A percentile compares a stretch with the other conserved stretches of the same genome.
phyloP scores from a whole-genome alignment of 1,140 invertebrate genomes.

The Pinna nobilis region DNA sequence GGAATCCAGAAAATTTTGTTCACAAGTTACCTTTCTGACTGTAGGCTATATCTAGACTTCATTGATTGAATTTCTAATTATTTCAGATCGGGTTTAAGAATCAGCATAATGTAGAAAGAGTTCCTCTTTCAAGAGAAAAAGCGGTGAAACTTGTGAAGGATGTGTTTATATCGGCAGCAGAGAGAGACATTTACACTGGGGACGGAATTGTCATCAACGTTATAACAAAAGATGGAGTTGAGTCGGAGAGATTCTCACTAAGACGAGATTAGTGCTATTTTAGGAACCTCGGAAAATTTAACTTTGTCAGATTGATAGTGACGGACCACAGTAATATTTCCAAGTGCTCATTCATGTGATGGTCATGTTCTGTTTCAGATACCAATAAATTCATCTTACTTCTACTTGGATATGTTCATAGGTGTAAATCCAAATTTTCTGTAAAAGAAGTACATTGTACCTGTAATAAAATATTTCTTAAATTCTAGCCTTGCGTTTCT shows the following conservation, averaged over 20 bases:
- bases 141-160: constrained; percentile 93
- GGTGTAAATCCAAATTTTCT: too few relatives aligned
- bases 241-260: constrained; percentile 66
- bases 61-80: constrained; percentile 21
- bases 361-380: too few relatives aligned
- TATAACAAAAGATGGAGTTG: constrained; percentile 91
- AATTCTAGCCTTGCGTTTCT: too few relatives aligned
- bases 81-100: constrained; percentile 89
- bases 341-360: not conserved
- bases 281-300: not conserved
- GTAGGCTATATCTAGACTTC: not conserved
- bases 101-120: constrained; percentile 80
- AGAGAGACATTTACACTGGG: constrained; percentile 97
- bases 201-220: constrained; percentile 92
- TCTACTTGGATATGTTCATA: too few relatives aligned
- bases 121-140: constrained; percentile 82
- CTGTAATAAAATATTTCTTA: too few relatives aligned
- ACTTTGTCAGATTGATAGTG: not conserved
- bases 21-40: not conserved
- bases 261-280: constrained; percentile 70
- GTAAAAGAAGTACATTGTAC: too few relatives aligned
- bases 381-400: too few relatives aligned
- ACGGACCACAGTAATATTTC: not conserved
- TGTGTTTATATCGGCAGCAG: constrained; percentile 96
- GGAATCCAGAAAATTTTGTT: not conserved